Base-by-base conservation (phyloP, 2,888 invertebrate species). In the Galeopsomyia nigrocyanea region DNA sequence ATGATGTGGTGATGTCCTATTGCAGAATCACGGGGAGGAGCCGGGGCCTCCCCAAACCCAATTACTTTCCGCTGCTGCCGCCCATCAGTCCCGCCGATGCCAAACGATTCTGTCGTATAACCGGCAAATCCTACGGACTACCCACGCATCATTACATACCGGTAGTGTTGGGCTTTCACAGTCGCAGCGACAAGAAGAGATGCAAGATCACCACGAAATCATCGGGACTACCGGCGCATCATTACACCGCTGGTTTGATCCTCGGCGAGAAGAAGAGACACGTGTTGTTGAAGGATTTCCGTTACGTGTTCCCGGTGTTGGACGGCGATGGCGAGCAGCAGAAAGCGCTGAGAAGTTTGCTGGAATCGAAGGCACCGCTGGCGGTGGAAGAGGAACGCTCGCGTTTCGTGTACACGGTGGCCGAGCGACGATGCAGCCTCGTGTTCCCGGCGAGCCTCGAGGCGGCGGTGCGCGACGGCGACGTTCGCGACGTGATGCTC, bases 31-130 rank as follows among this genome's bases (percentile, higher is more conserved):
- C 94, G 73, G 93, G 94, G 80, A 91, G 91, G 85, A 93, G 93
- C 86, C 90, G 92, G 79, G 92, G 93, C 81, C 90, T 94, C 81
- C 94, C 94, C 66, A 92, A 94, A 83, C 94, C 94, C 67, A 93
- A 94, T 86, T 95, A 94, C 84, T 92, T 94, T 82, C 94, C 95
- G 21, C 88, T 95, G 65, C 88, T 94, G 77, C 93, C 93, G 58
- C 94, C 94, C 3, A 92, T 94, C 75, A 93, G 94, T 62, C 94
- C 94, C 16, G 93, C 93, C n/a, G 94, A 94, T 82, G 94, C 94
- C 1, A 91, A 92, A 81, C 89, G 94, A 75, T 91, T 92, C 84
- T 93, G 94, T 87, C 90, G 93, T 78, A 93, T 94, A 79, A 94
- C 94, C 62, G 93, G 93, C 71, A 93, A 93, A 84, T 92, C 93